These are phyloP conservation scores for Hyaena hyaena DNA, from an alignment of 2,113 vertebrate species.

Conservation along the genomic window DNA sequence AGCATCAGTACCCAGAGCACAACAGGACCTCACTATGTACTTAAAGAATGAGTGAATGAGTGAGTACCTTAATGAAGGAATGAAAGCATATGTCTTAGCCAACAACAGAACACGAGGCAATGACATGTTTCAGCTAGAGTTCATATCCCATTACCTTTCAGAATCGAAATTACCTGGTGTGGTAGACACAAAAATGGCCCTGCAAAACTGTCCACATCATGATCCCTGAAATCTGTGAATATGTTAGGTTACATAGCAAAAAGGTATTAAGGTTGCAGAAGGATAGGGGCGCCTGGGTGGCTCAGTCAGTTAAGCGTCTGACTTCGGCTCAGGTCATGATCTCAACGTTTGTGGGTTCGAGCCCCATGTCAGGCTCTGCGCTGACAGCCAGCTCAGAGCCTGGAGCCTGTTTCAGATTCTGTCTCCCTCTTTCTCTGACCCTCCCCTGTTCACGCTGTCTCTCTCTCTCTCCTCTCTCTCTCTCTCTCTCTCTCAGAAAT, in stretches of 20 bases:
- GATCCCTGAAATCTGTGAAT: neutral
- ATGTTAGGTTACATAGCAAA: neutral
- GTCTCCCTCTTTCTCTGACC: too few relatives aligned
- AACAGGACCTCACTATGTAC: neutral
- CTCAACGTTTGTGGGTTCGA: too few relatives aligned
- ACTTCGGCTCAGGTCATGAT: too few relatives aligned
- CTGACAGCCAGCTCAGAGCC: too few relatives aligned
- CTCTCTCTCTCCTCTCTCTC: too few relatives aligned
- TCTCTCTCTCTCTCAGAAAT: too few relatives aligned
- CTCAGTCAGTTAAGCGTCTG: too few relatives aligned
- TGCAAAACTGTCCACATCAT: neutral
- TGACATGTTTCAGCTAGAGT: neutral
- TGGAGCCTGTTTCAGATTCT: too few relatives aligned
- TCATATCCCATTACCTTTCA: neutral
- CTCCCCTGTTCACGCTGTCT: too few relatives aligned
- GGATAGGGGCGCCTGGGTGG: neutral
- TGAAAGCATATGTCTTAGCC: neutral
- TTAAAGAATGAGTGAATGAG: constrained; percentile 22
- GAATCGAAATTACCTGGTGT: neutral
- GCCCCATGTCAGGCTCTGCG: too few relatives aligned
- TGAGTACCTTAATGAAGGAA: neutral
- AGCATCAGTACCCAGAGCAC: neutral
- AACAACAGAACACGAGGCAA: neutral
- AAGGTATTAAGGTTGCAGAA: neutral
- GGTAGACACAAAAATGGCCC: neutral